These are phyloP conservation scores for Pundamilia nyererei DNA, from an alignment of 2,113 vertebrate species.

Conservation along the genomic window DNA sequence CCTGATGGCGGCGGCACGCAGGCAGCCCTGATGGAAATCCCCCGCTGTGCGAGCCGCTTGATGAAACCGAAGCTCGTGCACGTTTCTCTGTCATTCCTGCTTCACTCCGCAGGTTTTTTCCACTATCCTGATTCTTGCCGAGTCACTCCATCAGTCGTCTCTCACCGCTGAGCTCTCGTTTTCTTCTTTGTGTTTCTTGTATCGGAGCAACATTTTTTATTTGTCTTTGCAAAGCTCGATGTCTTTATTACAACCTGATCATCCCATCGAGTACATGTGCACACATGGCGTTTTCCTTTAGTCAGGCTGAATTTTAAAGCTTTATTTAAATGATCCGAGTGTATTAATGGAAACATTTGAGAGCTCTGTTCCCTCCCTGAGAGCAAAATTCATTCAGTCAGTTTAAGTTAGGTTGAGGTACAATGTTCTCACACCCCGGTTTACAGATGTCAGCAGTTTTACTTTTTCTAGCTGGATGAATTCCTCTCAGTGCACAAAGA, in stretches of 20 bases:
- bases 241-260: neutral
- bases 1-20: neutral
- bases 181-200: neutral
- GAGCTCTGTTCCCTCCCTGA: neutral
- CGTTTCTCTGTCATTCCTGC: neutral
- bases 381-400: neutral
- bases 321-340: neutral
- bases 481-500: neutral
- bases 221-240: neutral
- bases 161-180: neutral
- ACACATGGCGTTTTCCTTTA: neutral
- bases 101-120: neutral
- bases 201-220: neutral
- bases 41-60: neutral
- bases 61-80: neutral
- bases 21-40: conserved; percentile 10
- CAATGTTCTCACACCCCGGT: neutral
- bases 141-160: neutral
- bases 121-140: neutral
- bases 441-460: neutral
- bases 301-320: neutral
- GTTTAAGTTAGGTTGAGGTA: neutral
- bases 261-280: neutral
- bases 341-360: neutral
- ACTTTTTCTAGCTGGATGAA: neutral